Evolutionary conservation across 2,888 invertebrate genomes (phyloP).

Genomic region (Tiliacea citrago): DNA sequence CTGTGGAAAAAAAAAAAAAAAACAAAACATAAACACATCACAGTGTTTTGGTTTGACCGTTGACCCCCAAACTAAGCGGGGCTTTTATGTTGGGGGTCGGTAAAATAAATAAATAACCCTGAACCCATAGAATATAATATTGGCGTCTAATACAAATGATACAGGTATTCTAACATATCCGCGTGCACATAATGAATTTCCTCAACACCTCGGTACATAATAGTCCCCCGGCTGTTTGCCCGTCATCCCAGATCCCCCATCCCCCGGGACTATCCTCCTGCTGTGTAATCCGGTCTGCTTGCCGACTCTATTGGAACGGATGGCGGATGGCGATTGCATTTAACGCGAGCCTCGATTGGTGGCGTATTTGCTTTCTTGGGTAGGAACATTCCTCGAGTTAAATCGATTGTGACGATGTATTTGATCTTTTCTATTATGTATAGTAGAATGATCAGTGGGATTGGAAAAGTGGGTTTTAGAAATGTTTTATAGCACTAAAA

Average conservation of each 20-base stretch:
- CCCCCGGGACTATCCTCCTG: slow-evolving; percentile 38
- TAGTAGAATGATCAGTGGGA: neutral
- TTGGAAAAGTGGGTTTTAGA: neutral
- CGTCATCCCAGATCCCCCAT: slow-evolving; percentile 23
- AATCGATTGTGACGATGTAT: slow-evolving; percentile 13
- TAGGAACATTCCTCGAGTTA: neutral
- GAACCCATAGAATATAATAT: neutral
- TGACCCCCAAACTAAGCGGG: too few relatives aligned
- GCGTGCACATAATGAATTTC: slow-evolving; percentile 47
- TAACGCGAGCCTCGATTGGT: slow-evolving; percentile 33
- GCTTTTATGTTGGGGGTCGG: too few relatives aligned
- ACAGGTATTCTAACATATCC: slow-evolving; percentile 15
- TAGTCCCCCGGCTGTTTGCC: slow-evolving; percentile 40
- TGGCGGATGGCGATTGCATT: slow-evolving; percentile 52
- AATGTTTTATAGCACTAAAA: neutral
- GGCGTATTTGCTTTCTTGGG: slow-evolving; percentile 39
- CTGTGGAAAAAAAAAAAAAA: too few relatives aligned
- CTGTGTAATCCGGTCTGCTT: slow-evolving; percentile 57
- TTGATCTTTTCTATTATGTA: neutral
- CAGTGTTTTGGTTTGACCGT: too few relatives aligned
- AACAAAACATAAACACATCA: too few relatives aligned
- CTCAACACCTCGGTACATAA: slow-evolving; percentile 43
- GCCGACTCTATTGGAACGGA: slow-evolving; percentile 52
- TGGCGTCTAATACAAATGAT: slow-evolving; percentile 6
- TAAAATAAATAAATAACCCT: neutral